Base-by-base conservation (phyloP, 2,113 vertebrate species). In the Neolamprologus sp. region DNA sequence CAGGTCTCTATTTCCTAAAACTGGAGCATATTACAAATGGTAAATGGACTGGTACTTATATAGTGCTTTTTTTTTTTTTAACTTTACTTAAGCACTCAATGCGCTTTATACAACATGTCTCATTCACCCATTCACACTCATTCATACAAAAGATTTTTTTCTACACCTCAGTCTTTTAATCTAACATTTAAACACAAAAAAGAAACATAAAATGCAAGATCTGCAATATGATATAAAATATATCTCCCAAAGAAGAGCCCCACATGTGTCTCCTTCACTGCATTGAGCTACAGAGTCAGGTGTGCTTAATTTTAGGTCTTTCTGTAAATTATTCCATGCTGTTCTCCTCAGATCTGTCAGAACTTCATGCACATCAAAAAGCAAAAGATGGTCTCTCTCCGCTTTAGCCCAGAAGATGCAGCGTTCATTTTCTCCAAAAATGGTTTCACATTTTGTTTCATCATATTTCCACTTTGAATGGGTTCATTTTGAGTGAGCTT, bases 1-100 rank as follows among this genome's bases (percentile, higher is more conserved):
- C 71, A 31, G 42, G 14, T 4, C 17, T 31, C 23, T 28, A 3
- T 28, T 78, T 31, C 7, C 2, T 49, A 12, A 75, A 47, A 47
- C 68, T 17, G 14, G 21, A 47, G 14, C 0, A 17, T 17, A 73
- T 45, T 45, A 10, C 23, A 73, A 45, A 23, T 26, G n/a, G 17
- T 37, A 65, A 65, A n/a, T 37, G 31, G 31, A 65, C 9, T 65
- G 31, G 31, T 65, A 0, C 58, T 63, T 35, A 0, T 11, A 11
- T 0, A 35, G 9, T n/a, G 58, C 58, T 0, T 57, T 26, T 12
- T 7, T 26, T 3, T 6, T 17, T 9, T 9, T 31, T 17, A 1
- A 19, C 28, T 63, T 11, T 33, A n/a, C 31, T 35, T 63, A 0
- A 63, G 17, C 0, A 63, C 3, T 2, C 31, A 65, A 12, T 3